Conservation (phyloP, 1,140 invertebrate genomes). For the Geopemphigus sp. region DNA sequence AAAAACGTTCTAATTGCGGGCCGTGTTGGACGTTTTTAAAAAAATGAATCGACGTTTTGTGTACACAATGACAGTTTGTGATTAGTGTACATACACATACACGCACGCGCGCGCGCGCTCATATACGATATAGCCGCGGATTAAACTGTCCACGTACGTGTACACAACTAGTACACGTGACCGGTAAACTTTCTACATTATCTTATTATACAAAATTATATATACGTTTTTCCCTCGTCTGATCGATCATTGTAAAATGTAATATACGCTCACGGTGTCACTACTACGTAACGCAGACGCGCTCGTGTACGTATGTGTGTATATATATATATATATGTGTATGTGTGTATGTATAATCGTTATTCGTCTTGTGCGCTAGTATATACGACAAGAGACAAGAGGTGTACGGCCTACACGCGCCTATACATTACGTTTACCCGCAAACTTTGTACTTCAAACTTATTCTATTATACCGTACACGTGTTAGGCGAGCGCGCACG, state of each 20-base stretch:
- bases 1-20: constrained; percentile 37
- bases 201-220: too few relatives aligned
- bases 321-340: not conserved
- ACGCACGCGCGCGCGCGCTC: too few relatives aligned
- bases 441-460: not conserved
- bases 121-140: too few relatives aligned
- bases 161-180: too few relatives aligned
- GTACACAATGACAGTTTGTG: constrained; percentile 20
- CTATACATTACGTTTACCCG: not conserved
- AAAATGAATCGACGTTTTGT: constrained; percentile 37
- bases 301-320: too few relatives aligned
- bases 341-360: too few relatives aligned
- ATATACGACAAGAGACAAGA: not conserved
- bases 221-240: too few relatives aligned
- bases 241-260: not conserved
- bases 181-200: not conserved
- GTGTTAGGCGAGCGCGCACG: too few relatives aligned
- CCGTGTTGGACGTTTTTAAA: constrained; percentile 7
- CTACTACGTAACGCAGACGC: too few relatives aligned
- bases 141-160: not conserved
- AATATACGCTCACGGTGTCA: not conserved
- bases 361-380: not conserved
- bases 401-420: too few relatives aligned
- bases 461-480: not conserved
- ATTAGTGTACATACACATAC: not conserved